Percentiles rank a stretch among this genome's conserved stretches.
Evolutionary conservation across 53 echinoderm and acorn worm species (phyloP).

Genomic region (Pentamera pediparva): DNA sequence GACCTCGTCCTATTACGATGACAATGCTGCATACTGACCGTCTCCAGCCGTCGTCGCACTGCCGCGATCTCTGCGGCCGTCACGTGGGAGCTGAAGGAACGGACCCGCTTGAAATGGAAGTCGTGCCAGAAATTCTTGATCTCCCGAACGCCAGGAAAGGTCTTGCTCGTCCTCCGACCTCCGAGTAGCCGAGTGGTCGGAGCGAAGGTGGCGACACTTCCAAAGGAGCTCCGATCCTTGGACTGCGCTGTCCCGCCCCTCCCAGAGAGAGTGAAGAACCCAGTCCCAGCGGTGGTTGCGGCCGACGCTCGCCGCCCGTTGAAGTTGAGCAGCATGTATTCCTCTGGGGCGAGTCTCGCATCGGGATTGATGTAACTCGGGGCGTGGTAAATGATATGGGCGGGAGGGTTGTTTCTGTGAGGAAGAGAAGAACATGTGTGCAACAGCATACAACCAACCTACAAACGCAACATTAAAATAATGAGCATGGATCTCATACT

Average conservation of each 20-base stretch:
- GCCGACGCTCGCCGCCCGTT: slow-evolving; percentile 53
- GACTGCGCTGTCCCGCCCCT: slow-evolving; percentile 28
- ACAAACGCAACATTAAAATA: too few species aligned
- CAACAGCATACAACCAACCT: too few species aligned
- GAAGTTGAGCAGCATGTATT: slow-evolving; percentile 78
- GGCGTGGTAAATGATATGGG: slow-evolving; percentile 66
- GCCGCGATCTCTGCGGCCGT: slow-evolving; percentile 66
- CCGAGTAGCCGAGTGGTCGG: slow-evolving; percentile 30
- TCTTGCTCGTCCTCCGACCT: slow-evolving; percentile 52
- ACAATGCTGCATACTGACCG: slow-evolving; percentile 17
- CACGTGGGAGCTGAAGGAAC: slow-evolving; percentile 75
- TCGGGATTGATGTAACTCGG: slow-evolving; percentile 73
- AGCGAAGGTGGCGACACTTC: slow-evolving; percentile 3
- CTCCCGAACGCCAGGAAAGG: slow-evolving; percentile 60
- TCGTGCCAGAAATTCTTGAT: slow-evolving; percentile 65
- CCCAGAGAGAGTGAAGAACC: slow-evolving; percentile 64
- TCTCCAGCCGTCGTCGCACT: slow-evolving; percentile 55
- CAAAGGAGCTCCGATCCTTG: slow-evolving; percentile 38
- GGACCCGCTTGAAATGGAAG: slow-evolving; percentile 63
- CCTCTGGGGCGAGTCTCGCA: slow-evolving; percentile 46
- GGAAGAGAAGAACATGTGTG: background rate
- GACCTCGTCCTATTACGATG: slow-evolving; percentile 67
- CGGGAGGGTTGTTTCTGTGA: slow-evolving; percentile 38
- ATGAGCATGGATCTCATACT: background rate
- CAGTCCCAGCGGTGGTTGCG: slow-evolving; percentile 52